phyloP scores from a whole-genome alignment of 2,888 invertebrate species.

The Enoplolaimus lenunculus region DNA sequence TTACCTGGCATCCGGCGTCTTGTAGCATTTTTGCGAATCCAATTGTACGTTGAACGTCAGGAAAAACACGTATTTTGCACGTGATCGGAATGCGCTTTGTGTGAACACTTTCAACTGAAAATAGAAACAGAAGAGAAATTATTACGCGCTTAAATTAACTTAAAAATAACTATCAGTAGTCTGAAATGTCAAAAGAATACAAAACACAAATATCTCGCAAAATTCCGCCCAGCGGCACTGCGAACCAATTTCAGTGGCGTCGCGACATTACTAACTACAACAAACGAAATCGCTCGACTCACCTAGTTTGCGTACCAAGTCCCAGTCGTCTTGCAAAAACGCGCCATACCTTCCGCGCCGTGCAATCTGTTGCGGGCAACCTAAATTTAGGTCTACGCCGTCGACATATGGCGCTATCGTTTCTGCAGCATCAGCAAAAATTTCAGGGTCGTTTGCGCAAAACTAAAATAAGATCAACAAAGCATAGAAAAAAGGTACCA shows the following conservation, averaged over 20 bases:
- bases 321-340: constrained; percentile 90
- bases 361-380: constrained; percentile 94
- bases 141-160: too few relatives aligned
- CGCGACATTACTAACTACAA: too few relatives aligned
- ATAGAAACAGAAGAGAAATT: too few relatives aligned
- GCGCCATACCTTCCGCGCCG: constrained; percentile 88
- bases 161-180: too few relatives aligned
- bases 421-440: constrained; percentile 68
- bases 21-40: constrained; percentile 86
- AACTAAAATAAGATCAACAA: constrained; percentile 53
- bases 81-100: constrained; percentile 71
- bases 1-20: constrained; percentile 61
- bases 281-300: too few relatives aligned
- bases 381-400: constrained; percentile 89
- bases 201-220: too few relatives aligned
- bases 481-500: too few relatives aligned
- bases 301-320: constrained; percentile 65
- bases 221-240: too few relatives aligned
- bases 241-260: too few relatives aligned
- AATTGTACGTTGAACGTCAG: constrained; percentile 67
- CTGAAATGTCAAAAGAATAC: too few relatives aligned
- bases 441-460: constrained; percentile 84
- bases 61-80: constrained; percentile 84
- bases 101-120: constrained; percentile 41
- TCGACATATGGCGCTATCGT: constrained; percentile 74